A percentile compares a stretch with the other conserved stretches of the same genome.
Evolutionary conservation across 2,797 vertebrate genomes (phyloP).

Genomic region (Lagorchestes hirsutus): DNA sequence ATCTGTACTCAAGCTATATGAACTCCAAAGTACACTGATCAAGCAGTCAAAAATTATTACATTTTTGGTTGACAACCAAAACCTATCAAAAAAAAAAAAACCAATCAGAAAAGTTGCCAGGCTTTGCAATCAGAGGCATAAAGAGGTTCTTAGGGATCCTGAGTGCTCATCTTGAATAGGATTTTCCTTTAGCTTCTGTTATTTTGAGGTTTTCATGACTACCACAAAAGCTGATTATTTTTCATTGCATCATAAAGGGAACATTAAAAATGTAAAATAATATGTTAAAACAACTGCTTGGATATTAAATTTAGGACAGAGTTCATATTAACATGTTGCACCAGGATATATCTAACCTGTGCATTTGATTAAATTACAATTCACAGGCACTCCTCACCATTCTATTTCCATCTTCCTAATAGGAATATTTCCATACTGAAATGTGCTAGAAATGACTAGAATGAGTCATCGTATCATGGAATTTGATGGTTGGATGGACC

Average conservation of each 20-base stretch:
- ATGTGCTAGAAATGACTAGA: not conserved
- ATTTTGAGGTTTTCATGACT: constrained; percentile 24
- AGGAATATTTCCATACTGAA: not conserved
- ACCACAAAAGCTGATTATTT: not conserved
- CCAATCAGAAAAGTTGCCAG: not conserved
- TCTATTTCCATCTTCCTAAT: constrained; percentile 27
- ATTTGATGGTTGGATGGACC: not conserved
- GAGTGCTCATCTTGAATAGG: constrained; percentile 2
- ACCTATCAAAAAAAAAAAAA: not conserved
- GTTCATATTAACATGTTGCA: not conserved
- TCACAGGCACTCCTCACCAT: constrained; percentile 23
- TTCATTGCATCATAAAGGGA: not conserved
- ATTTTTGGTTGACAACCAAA: not conserved
- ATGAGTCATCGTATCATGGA: not conserved
- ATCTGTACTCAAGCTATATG: not conserved
- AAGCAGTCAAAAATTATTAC: not conserved
- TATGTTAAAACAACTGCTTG: not conserved
- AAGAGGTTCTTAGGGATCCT: not conserved
- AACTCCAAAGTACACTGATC: not conserved
- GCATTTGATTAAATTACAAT: constrained; percentile 1
- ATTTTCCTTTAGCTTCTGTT: not conserved
- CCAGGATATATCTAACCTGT: constrained; percentile 4
- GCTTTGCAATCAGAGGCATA: not conserved
- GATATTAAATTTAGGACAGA: not conserved
- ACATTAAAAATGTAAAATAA: constrained; percentile 15